Base-by-base conservation (phyloP, 1,140 invertebrate species). In the Caenorhabditis remanei region DNA sequence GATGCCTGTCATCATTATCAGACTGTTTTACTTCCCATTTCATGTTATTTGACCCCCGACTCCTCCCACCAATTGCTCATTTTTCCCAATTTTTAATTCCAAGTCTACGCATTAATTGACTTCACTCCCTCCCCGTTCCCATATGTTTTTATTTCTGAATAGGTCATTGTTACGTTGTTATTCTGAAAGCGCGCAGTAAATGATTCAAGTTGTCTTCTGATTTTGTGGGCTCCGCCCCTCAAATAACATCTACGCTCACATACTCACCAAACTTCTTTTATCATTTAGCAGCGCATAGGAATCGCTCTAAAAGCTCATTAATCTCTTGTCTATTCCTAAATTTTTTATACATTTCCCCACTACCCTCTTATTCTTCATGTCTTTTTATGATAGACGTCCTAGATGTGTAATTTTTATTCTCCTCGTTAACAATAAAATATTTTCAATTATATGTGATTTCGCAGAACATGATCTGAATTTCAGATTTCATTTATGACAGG, bases 111-210 rank as follows among this genome's bases (percentile, higher is more conserved):
- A 71, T 71, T 71, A 19, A 71, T 71, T 71, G 40, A 7, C 16
- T 46, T n/a, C 43, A 4, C 41, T 16, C 71, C 9, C 11, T 24
- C 41, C 40, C 13, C 24, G n/a, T 46, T 43, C 46, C 7, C 14
- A 71, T 71, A 43, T 13, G 8, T 46, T 3, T 75, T 75, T 46
- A 19, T 79, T 79, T 79, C 71, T 50, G 71, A 79, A 79, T 79
- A 79, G 71, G 71, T 79, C 71, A 79, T 79, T 79, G 71, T 79
- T 79, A 79, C 71, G 71, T 79, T 79, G 71, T 79, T 79, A 41
- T 79, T 79, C 71, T 79, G 71, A 79, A 79, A 13, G 46, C 71
- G 43, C 71, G 61, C 61, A 21, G 61, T 13, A 14, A 79, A n/a
- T 79, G 46, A 79, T 79, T 79, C 19, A 19, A 79, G 21, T 79